Base-by-base conservation (phyloP, 2,888 invertebrate genomes). In the Leptothorax acervorum region DNA sequence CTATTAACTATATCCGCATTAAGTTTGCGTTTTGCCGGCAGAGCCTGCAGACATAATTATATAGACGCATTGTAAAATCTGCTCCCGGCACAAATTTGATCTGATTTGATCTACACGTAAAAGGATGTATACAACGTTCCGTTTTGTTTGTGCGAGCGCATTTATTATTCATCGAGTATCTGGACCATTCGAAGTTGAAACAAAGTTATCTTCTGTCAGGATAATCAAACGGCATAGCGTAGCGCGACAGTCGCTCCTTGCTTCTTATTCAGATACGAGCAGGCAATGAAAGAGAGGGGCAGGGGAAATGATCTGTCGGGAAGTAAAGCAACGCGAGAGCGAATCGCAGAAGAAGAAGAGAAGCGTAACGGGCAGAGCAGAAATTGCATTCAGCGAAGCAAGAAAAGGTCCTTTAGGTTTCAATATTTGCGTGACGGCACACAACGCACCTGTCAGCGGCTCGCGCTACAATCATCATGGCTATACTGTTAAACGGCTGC, bases 381-480 rank as follows among this genome's bases (percentile, higher is more conserved):
- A 68, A 68, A 68, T 84, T 62, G 83, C 74, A 74, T 53, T 63
- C 68, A 68, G 45, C 53, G 51, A 51, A 55, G 74, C 83, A 84
- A 83, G 75, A 74, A 83, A 65, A 75, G 74, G 48, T 74, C 68
- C 83, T 83, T 83, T 53, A 55, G 68, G 39, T 78, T 68, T 68
- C 83, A 79, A 79, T 83, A 83, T 83, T 83, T 53, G 68, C 78
- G 62, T 83, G 78, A 83, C 79, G 78, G 83, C 78, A 60, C n/a
- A 48, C 78, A 75, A 55, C 57, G 66, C 82, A 78, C n/a, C 78
- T 82, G 82, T 83, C 78, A 62, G 68, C 66, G 28, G 39, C n/a
- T 60, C 45, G 66, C 68, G 60, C 79, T 48, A 57, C 71, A 48
- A 79, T 73, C 79, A 48, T 31, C 76, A 12, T 66, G 42, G 48